Base-by-base conservation (phyloP, 2,797 vertebrate species). In the Acropternis orthonyx region DNA sequence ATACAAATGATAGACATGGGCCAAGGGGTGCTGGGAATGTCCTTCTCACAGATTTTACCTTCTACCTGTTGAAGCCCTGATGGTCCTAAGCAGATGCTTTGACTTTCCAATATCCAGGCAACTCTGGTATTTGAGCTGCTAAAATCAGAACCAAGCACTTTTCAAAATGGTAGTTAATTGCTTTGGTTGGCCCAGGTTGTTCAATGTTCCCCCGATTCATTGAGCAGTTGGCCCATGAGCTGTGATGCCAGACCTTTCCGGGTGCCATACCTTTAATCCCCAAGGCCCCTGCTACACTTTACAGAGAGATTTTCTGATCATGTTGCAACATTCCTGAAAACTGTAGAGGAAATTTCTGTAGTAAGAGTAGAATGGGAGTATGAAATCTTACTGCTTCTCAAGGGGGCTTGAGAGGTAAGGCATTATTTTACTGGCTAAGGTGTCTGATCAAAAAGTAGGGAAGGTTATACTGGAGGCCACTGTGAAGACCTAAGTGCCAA, bases 161-260 rank as follows among this genome's bases (percentile, higher is more conserved):
- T 83, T 37, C 37, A 56, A 77, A 89, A 54, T 4, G 14, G 19
- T 44, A 22, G 10, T 9, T 28, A 83, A 36, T 36, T 66, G 19
- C 28, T 80, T 32, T 0, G 0, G 30, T 58, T 10, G 9, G 10
- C 51, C 43, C 0, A 0, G 22, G 28, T 81, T 58, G 14, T 39
- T 62, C 69, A 66, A 15, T 22, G 41, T 32, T 77, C 66, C 27
- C 49, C 20, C 39, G 26, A 32, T 59, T 41, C 1, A 4, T 9
- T 74, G 74, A 87, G 44, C 56, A 61, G 36, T 49, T 2, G 1
- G 13, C 28, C 71, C 5, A 4, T 5, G 37, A 71, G 18, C 5
- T 54, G 61, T 19, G 75, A 28, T 58, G 84, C 20, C 72, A 78
- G 41, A 82, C 11, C 36, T 55, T 52, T 51, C n/a, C 41, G 66